phyloP scores from a whole-genome alignment of 2,797 vertebrate species.

The Pipistrellus pygmaeus region DNA sequence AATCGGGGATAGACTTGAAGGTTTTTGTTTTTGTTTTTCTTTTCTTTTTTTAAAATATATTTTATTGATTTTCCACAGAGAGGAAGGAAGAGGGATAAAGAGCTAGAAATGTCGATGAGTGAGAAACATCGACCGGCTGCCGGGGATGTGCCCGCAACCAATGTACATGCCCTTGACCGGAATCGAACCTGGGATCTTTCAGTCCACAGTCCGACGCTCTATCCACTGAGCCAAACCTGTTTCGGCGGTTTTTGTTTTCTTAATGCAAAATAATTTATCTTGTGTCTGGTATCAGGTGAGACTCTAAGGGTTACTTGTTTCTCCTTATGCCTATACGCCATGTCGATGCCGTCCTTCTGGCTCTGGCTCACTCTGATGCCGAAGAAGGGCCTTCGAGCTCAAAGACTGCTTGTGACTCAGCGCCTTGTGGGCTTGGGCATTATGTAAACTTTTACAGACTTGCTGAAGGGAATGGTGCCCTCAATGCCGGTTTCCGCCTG shows the following conservation, averaged over 20 bases:
- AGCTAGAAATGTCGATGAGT: too few relatives aligned
- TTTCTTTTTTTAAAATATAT: neutral
- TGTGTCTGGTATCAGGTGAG: neutral
- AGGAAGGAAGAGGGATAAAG: too few relatives aligned
- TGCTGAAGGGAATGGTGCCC: constrained; percentile 97
- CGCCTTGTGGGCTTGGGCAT: constrained; percentile 98
- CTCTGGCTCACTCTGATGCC: neutral
- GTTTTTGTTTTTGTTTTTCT: neutral
- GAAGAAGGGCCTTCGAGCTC: neutral
- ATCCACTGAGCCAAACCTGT: too few relatives aligned
- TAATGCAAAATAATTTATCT: constrained; percentile 66
- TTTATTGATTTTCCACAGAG: too few relatives aligned
- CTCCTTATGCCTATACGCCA: neutral
- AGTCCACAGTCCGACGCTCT: too few relatives aligned
- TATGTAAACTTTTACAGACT: constrained; percentile 96
- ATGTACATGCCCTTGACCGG: too few relatives aligned
- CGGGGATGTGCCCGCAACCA: too few relatives aligned
- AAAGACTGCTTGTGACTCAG: constrained; percentile 79
- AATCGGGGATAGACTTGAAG: neutral
- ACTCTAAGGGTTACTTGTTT: neutral
- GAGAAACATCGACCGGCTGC: too few relatives aligned
- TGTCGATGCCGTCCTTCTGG: neutral
- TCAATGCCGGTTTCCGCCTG: constrained; percentile 91
- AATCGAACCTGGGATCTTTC: too few relatives aligned
- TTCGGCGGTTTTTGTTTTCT: neutral